Evolutionary conservation across 2,797 vertebrate genomes (phyloP), one percentile per base, ranked within the genome.

Genomic region (Hippopotamyrus pictus): DNA sequence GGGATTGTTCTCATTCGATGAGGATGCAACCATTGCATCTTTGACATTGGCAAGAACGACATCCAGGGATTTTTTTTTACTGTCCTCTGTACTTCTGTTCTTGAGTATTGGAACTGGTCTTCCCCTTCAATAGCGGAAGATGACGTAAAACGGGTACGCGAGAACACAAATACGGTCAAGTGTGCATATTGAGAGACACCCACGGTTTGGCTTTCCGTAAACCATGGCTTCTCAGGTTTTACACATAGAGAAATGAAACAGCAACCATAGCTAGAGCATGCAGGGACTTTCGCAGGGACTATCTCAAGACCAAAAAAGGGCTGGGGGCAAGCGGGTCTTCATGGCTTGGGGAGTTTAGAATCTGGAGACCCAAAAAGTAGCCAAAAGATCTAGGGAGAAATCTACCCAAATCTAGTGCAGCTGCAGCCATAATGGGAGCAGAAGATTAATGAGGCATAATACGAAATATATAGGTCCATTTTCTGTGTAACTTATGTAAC

Each of bases 371-470:
- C 11, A 48, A 22, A 83, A 57, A 57, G 8, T 57, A 37, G 79
- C 41, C 54, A 44, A 54, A 69, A 44, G 57, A 65, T 51, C 48
- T 51, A n/a, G 5, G 53, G 33, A 33, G 65, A 85, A 51, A n/a
- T 83, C 53, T 9, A 33, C 3, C 54, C 22, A 17, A 22, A 11
- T 88, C 17, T 22, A 88, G 37, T 65, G 54, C 33, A 54, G 57
- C 9, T 41, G 44, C 22, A 65, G 57, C 54, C 37, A 25, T 65
- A 46, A 22, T 0, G 11, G 86, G 86, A 46, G 22, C 17, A 62
- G 37, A 65, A 65, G 86, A 65, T 62, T 87, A 87, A 65, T 54
- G 53, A 57, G 53, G 85, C 37, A 37, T 87, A 54, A 84, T 84
- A 50, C 9, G 44, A 50, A 46, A 57, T 87, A 44, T 33, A 54